Percentiles rank a stretch among this genome's conserved stretches.
phyloP scores from a whole-genome alignment of 1,140 invertebrate species.

The Drosophila ohnishii region DNA sequence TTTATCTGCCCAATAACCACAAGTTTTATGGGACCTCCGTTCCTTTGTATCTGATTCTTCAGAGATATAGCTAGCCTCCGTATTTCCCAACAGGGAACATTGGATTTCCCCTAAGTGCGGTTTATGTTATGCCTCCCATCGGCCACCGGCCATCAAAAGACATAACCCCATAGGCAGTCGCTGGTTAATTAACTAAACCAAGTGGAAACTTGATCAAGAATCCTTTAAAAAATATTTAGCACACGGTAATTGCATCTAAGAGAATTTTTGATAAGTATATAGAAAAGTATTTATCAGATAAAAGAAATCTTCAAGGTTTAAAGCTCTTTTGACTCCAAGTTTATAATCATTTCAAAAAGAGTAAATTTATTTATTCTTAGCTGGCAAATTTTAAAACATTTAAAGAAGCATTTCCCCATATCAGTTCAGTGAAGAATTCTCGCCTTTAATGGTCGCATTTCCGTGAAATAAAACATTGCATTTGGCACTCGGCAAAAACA shows the following conservation, averaged over 20 bases:
- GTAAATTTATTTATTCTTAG: not conserved
- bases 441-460: conserved; percentile 1
- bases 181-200: no score
- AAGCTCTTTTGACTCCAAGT: not conserved
- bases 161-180: not conserved
- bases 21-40: conserved; percentile 29
- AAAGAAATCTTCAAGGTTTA: not conserved
- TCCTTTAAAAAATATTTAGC: no score
- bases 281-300: no score
- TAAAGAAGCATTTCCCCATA: not conserved
- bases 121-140: not conserved
- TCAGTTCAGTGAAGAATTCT: no score
- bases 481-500: conserved; percentile 2
- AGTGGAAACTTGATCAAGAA: no score
- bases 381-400: not conserved
- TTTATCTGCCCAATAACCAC: conserved; percentile 36
- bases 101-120: conserved; percentile 1
- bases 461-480: not conserved
- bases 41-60: conserved; percentile 16
- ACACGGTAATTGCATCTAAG: no score
- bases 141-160: not conserved
- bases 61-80: not conserved
- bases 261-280: no score
- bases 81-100: conserved; percentile 11
- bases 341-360: not conserved